Conservation (phyloP, 1,140 invertebrate species). For the Stratiolaelaps scimitus region DNA sequence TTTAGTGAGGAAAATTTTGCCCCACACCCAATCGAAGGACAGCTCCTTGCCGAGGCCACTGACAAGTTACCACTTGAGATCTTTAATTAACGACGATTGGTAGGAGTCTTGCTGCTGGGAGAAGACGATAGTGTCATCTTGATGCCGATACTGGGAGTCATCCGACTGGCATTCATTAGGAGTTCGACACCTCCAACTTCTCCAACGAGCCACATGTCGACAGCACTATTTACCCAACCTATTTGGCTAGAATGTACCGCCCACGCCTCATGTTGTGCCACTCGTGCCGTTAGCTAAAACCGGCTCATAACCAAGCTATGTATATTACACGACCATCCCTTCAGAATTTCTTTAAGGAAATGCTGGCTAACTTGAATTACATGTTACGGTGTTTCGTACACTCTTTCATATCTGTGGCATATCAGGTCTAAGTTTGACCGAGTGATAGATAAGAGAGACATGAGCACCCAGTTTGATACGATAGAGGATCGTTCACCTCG, state of each 20-base stretch:
- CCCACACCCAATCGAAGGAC: slow-evolving; percentile 82
- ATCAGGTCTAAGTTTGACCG: slow-evolving; percentile 86
- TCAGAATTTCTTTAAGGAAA: slow-evolving; percentile 67
- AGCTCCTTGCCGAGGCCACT: slow-evolving; percentile 69
- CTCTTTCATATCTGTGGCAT: slow-evolving; percentile 60
- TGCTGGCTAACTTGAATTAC: slow-evolving; percentile 88
- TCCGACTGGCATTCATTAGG: slow-evolving; percentile 71
- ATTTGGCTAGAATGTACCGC: slow-evolving; percentile 71
- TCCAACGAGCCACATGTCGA: slow-evolving; percentile 58
- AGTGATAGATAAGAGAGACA: slow-evolving; percentile 83
- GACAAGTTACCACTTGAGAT: slow-evolving; percentile 75
- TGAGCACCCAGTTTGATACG: slow-evolving; percentile 82
- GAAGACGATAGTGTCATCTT: slow-evolving; percentile 60
- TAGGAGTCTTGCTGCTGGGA: slow-evolving; percentile 76
- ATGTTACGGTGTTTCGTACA: slow-evolving; percentile 58
- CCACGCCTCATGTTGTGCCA: slow-evolving; percentile 80
- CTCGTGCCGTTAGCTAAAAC: slow-evolving; percentile 86
- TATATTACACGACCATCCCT: slow-evolving; percentile 81
- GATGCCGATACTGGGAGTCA: slow-evolving; percentile 54
- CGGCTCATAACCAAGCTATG: slow-evolving; percentile 81
- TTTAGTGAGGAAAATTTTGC: slow-evolving; percentile 91
- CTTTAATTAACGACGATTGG: slow-evolving; percentile 65
- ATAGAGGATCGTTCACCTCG: slow-evolving; percentile 90
- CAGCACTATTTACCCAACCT: slow-evolving; percentile 84
- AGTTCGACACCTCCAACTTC: slow-evolving; percentile 76